A percentile compares a stretch with the other conserved stretches of the same genome.
Conservation (phyloP, 2,797 vertebrate genomes). For the Myotis findleyi region DNA sequence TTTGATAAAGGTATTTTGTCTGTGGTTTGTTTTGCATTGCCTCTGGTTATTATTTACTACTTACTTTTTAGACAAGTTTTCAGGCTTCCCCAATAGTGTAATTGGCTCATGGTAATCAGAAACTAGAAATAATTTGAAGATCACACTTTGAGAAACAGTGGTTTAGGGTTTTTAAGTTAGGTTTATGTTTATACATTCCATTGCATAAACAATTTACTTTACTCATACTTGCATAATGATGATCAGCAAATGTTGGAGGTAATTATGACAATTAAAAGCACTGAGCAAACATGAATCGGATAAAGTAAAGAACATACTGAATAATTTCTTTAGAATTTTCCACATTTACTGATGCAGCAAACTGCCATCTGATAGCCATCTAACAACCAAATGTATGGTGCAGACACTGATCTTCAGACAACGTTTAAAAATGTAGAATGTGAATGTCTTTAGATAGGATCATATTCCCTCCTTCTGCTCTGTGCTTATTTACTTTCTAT, state of each 20-base stretch:
- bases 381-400: not conserved
- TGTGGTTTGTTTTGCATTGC: not conserved
- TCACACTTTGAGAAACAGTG: not conserved
- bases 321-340: not conserved
- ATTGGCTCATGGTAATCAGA: not conserved
- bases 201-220: not conserved
- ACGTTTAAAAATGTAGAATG: not conserved
- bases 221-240: not conserved
- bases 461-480: not conserved
- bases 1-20: not conserved
- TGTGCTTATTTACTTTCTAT: not conserved
- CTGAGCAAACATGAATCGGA: not conserved
- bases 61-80: not conserved
- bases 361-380: not conserved
- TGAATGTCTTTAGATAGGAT: not conserved
- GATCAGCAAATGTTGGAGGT: not conserved
- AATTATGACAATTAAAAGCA: constrained; percentile 15
- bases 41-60: not conserved
- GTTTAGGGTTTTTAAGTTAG: not conserved
- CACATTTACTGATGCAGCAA: not conserved
- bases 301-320: not conserved
- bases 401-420: not conserved
- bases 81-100: not conserved
- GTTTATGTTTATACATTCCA: not conserved
- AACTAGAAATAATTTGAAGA: not conserved